Evolutionary conservation across 2,113 vertebrate species (phyloP), one percentile per base, ranked within the genome.

Genomic region (Aspidoscelis tigris): DNA sequence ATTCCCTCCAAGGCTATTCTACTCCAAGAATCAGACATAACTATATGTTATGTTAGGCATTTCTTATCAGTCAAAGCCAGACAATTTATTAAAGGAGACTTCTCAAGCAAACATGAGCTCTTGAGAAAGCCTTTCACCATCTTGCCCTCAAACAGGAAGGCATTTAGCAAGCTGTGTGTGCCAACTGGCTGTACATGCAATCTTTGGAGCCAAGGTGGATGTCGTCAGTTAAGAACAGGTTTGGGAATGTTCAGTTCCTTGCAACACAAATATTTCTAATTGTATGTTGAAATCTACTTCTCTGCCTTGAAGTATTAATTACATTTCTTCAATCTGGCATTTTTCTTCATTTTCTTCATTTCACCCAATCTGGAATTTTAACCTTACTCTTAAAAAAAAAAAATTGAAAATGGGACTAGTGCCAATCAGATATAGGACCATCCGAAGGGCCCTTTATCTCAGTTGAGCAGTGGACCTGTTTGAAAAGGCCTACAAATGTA

Each of bases 71-170:
- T 83, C 71, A 89, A 86, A 80, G 33, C 72, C 81, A 92, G 75
- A 89, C 88, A 71, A 79, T 84, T 87, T 88, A 86, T 83, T 88
- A 0, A 43, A 81, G 88, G 92, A 92, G 0, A 0, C 50, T 41
- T 65, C 2, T 78, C 77, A 87, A 76, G 82, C 81, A 88, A 78
- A 82, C 84, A 84, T 74, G 86, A 0, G 0, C 61, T 90, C 93
- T 93, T 92, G 86, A 89, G 94, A 94, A 96, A 94, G 44, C 79
- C 91, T 95, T 95, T 92, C 93, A 81, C 88, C 92, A 80, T 43
- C 76, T 76, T 84, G 85, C 90, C 53, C 84, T 84, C 82, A 89
- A 89, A 94, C 92, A 94, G 91, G 92, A 95, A 94, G 89, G 33
- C 78, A 81, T 95, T 91, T 93, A 94, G 94, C 89, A 91, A 94